phyloP scores from a whole-genome alignment of 2,888 invertebrate species.

The Cremastinae sp. region DNA sequence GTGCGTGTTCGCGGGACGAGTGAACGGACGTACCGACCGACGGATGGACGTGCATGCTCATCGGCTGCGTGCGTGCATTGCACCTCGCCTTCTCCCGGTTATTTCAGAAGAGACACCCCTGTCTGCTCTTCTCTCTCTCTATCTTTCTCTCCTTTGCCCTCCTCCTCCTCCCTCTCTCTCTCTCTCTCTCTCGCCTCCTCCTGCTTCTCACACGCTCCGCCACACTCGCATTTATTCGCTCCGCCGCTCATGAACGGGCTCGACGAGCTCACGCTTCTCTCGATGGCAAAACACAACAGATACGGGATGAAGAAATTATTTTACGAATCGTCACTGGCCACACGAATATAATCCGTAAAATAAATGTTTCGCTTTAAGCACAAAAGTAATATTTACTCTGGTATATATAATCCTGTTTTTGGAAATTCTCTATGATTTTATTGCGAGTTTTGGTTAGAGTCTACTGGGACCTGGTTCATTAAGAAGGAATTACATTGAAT shows the following conservation, averaged over 20 bases:
- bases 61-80: constrained; percentile 71
- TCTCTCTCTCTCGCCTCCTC: neutral
- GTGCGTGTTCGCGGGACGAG: constrained; percentile 54
- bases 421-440: too few relatives aligned
- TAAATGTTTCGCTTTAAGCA: too few relatives aligned
- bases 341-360: neutral
- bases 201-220: neutral
- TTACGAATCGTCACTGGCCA: neutral
- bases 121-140: constrained; percentile 25
- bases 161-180: neutral
- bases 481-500: too few relatives aligned
- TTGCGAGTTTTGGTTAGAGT: too few relatives aligned
- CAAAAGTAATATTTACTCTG: too few relatives aligned
- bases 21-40: constrained; percentile 52
- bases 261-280: constrained; percentile 36
- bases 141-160: constrained; percentile 5
- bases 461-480: too few relatives aligned
- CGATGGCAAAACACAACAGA: constrained; percentile 18
- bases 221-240: constrained; percentile 35
- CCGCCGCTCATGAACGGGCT: constrained; percentile 32
- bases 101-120: constrained; percentile 72
- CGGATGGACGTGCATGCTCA: constrained; percentile 48
- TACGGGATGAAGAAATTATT: constrained; percentile 16
- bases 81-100: constrained; percentile 71
- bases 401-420: too few relatives aligned